phyloP scores from a whole-genome alignment of 2,888 invertebrate species.

The Romanomermis culicivorax region DNA sequence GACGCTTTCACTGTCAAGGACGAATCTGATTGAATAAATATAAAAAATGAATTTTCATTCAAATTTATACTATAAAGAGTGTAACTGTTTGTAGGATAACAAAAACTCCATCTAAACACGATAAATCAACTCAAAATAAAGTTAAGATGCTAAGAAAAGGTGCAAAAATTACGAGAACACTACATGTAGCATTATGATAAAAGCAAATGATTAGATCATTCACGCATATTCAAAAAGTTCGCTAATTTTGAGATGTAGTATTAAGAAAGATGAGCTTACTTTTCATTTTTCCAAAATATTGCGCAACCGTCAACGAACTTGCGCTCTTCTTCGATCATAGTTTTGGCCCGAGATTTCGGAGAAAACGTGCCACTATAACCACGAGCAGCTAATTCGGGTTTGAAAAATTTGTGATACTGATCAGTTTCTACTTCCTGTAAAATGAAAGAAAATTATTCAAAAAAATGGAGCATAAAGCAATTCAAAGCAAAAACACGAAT shows the following conservation, averaged over 20 bases:
- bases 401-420: slow-evolving; percentile 87
- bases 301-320: slow-evolving; percentile 98
- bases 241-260: no score
- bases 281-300: slow-evolving; percentile 56
- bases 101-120: no score
- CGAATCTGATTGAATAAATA: slow-evolving; percentile 45
- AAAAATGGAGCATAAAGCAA: not conserved
- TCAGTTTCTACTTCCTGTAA: slow-evolving; percentile 92
- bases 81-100: no score
- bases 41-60: slow-evolving; percentile 6
- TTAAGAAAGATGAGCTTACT: no score
- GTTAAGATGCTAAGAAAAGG: no score
- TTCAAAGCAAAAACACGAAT: no score
- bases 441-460: not conserved
- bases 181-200: no score
- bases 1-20: slow-evolving; percentile 76
- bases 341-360: slow-evolving; percentile 90
- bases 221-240: no score
- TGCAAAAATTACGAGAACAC: no score
- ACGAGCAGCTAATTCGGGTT: slow-evolving; percentile 76
- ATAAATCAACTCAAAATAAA: no score
- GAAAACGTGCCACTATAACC: slow-evolving; percentile 70
- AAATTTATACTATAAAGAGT: no score
- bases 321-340: slow-evolving; percentile 84
- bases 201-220: no score